Evolutionary conservation across 2,888 invertebrate species (phyloP).

Genomic region (Acronicta alni): DNA sequence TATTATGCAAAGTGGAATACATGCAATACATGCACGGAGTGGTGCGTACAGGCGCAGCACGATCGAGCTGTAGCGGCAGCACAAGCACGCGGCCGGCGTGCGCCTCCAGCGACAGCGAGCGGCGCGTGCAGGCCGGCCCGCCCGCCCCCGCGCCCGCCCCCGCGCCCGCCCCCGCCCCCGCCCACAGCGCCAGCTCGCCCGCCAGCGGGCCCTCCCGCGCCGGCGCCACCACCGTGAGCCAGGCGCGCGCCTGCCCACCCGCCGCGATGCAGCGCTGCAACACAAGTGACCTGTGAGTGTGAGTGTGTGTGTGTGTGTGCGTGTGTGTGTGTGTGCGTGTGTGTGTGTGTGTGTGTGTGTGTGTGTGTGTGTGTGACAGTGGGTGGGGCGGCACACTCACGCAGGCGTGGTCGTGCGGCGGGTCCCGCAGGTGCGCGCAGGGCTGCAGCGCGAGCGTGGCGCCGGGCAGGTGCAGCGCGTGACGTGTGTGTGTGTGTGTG

Average conservation of each 20-base stretch:
- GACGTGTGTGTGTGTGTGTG: conserved; percentile 18
- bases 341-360: no score
- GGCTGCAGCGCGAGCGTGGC: no score
- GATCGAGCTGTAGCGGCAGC: conserved; percentile 49
- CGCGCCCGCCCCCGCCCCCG: neutral
- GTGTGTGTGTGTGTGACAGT: no score
- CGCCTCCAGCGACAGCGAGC: conserved; percentile 18
- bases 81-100: conserved; percentile 51
- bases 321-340: no score
- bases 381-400: no score
- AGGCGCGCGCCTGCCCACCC: conserved; percentile 52
- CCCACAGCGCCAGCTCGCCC: conserved; percentile 36
- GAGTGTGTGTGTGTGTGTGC: no score
- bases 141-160: conserved; percentile 6
- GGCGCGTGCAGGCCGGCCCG: neutral
- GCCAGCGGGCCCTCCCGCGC: conserved; percentile 59
- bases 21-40: no score
- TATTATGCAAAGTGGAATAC: no score
- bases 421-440: no score
- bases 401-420: no score
- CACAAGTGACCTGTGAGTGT: neutral
- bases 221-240: conserved; percentile 67
- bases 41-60: conserved; percentile 63
- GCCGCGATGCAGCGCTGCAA: conserved; percentile 33
- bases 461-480: no score